Conservation (phyloP, 2,888 invertebrate genomes). For the Caenorhabditis panamensis region DNA sequence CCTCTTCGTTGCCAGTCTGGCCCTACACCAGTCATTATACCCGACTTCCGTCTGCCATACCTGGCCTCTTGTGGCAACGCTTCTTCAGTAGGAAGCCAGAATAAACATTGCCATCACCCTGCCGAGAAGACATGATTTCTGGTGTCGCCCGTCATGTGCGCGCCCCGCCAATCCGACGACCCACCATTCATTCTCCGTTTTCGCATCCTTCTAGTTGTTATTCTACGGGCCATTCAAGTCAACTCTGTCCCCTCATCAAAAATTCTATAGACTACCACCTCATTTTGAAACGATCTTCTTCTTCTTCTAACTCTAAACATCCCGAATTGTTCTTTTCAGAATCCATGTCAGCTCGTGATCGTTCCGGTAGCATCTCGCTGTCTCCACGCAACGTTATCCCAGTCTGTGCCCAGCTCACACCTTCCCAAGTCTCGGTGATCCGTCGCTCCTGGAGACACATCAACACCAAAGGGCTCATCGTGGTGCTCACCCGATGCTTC, state of each 20-base stretch:
- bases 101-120: conserved; percentile 48
- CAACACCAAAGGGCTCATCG: conserved; percentile 77
- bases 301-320: too few species aligned
- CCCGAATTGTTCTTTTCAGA: conserved; percentile 20
- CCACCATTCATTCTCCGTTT: background rate
- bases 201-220: conserved; percentile 11
- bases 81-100: conserved; percentile 37
- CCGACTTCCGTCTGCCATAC: conserved; percentile 6
- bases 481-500: conserved; percentile 75
- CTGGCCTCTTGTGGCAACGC: background rate
- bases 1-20: background rate
- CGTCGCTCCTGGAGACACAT: conserved; percentile 79
- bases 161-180: background rate
- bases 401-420: conserved; percentile 69
- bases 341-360: conserved; percentile 62
- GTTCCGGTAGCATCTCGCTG: conserved; percentile 62
- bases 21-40: background rate
- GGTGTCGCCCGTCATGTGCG: conserved; percentile 35
- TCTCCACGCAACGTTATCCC: conserved; percentile 62
- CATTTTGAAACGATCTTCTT: background rate
- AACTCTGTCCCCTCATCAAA: background rate
- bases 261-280: background rate
- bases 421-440: conserved; percentile 69
- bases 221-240: conserved; percentile 11
- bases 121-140: conserved; percentile 35